Base-by-base conservation (phyloP, 1,140 invertebrate species). In the Hyles euphorbiae region DNA sequence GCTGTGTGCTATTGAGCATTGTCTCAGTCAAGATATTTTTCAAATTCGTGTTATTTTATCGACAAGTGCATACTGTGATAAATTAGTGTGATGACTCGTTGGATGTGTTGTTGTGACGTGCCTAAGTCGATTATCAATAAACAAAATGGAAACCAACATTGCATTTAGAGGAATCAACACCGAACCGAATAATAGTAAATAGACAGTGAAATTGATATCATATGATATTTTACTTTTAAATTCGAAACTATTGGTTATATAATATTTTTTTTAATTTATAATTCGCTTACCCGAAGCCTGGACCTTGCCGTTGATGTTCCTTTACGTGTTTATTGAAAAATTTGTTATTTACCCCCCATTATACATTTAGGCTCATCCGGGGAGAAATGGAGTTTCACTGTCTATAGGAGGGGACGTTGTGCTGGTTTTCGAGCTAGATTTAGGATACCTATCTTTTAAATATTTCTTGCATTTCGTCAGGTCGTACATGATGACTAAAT, bases 161-260 rank as follows among this genome's bases (percentile, higher is more conserved):
- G 76, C 78, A 81, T 74, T 65, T 65, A 85, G 82, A 87, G 85
- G 85, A 88, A 86, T 85, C 82, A 82, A 88, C 85, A 87, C 85
- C 85, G 85, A 87, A 83, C 78, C 70, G 74, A 77, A 78, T 76
- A 72, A 79, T 84, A 83, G 82, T 81, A 84, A 82, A 84, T 83
- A 87, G 83, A 87, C 83, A 87, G 81, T 84, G 83, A 87, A 84
- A 87, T 85, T 81, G 83, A 81, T 88, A 87, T 83, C 83, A 87
- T 70, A 81, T 80, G 83, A 86, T 87, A 81, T 87, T 78, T 70
- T 66, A 63, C 66, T 73, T 76, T 86, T 84, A 83, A 84, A 88
- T 88, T 88, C 81, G 82, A 83, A 86, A 82, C 81, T 85, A 81
- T 81, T 75, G 78, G 74, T 78, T 65, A 67, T 64, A 34, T 55